Conservation (phyloP, 2,113 vertebrate species). For the Platichthys stellatus region DNA sequence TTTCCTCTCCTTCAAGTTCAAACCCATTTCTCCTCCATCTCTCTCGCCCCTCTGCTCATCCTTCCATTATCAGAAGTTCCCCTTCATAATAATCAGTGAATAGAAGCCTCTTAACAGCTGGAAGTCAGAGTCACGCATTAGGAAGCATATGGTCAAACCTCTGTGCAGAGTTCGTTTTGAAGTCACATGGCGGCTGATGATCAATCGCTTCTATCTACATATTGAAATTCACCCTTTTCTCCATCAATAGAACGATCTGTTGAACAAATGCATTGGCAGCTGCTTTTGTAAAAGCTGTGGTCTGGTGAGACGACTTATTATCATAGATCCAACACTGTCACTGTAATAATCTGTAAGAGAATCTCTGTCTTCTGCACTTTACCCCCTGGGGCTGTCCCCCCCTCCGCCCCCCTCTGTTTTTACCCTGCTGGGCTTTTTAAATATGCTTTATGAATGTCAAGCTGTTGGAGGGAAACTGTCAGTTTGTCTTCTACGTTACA, state of each 20-base stretch:
- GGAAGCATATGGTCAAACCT: conserved; percentile 41
- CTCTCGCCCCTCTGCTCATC: background rate
- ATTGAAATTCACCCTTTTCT: conserved; percentile 37
- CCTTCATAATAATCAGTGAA: conserved; percentile 48
- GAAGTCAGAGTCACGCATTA: conserved; percentile 28
- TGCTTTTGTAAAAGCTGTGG: conserved; percentile 48
- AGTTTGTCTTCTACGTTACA: background rate
- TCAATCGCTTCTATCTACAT: conserved; percentile 55
- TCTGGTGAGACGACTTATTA: conserved; percentile 27
- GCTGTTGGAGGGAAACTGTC: background rate
- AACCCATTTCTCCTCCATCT: conserved; percentile 57
- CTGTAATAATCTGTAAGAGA: conserved; percentile 53
- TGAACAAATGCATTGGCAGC: conserved; percentile 49
- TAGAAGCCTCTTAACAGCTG: conserved; percentile 48
- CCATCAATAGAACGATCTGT: conserved; percentile 10
- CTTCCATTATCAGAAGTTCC: conserved; percentile 41
- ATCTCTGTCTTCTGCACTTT: conserved; percentile 19
- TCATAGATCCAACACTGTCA: conserved; percentile 43
- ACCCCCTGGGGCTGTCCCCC: background rate
- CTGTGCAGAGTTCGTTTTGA: conserved; percentile 34
- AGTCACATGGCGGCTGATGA: conserved; percentile 18
- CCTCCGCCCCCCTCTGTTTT: background rate
- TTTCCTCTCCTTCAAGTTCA: conserved; percentile 63
- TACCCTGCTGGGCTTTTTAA: too few species aligned
- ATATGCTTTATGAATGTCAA: too few species aligned